phyloP scores from a whole-genome alignment of 2,797 vertebrate genomes.

The Choloepus didactylus region DNA sequence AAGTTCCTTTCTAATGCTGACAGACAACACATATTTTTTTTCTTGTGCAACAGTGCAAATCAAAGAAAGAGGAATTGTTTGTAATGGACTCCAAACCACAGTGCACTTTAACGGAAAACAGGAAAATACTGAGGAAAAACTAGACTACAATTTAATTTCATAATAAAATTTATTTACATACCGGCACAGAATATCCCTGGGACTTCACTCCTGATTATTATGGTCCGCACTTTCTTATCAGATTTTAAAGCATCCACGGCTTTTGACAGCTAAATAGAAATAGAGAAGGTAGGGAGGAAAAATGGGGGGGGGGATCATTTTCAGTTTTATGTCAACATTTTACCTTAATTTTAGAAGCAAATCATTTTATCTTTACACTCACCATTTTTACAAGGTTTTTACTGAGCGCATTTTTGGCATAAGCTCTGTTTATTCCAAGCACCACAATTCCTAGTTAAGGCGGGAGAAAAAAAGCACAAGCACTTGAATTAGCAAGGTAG shows the following conservation, averaged over 20 bases:
- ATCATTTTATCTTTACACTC: conserved; percentile 85
- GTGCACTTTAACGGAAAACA: conserved; percentile 75
- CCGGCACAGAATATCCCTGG: conserved; percentile 99
- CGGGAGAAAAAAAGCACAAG: conserved; percentile 71
- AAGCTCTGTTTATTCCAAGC: conserved; percentile 96
- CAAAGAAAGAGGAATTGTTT: conserved; percentile 66
- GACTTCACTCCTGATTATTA: conserved; percentile 96
- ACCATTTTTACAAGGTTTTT: conserved; percentile 96
- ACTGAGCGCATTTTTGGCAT: conserved; percentile 97
- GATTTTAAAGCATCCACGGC: conserved; percentile 95
- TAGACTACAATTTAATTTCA: conserved; percentile 65
- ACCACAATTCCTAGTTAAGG: conserved; percentile 95
- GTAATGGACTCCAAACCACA: conserved; percentile 65
- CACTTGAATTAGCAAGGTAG: conserved; percentile 57
- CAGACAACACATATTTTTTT: conserved; percentile 9
- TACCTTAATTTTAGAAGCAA: conserved; percentile 68
- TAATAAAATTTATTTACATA: conserved; percentile 88
- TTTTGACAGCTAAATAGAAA: conserved; percentile 92
- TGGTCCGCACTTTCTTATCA: conserved; percentile 95
- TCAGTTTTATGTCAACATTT: conserved; percentile 70
- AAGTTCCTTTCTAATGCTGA: conserved; percentile 80
- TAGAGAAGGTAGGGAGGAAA: conserved; percentile 55
- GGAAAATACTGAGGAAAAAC: neutral
- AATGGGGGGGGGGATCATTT: conserved; percentile 70
- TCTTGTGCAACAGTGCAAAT: conserved; percentile 48